Conservation (phyloP, 2,888 invertebrate genomes). For the Drosophila nr. perissopoda region DNA sequence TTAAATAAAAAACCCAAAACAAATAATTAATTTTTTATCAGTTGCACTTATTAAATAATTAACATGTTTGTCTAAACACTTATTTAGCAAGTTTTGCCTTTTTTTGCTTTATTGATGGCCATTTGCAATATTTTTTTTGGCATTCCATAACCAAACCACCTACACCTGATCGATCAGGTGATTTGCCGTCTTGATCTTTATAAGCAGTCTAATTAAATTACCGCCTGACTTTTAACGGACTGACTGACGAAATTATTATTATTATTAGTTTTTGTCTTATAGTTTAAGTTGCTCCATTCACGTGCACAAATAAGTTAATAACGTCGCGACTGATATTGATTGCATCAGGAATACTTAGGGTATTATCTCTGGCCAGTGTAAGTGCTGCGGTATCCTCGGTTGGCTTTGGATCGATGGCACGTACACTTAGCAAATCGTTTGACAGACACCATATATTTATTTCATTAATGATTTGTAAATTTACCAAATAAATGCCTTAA, state of each 20-base stretch:
- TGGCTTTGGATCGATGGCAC: conserved; percentile 37
- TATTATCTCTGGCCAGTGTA: conserved; percentile 51
- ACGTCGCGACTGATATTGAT: conserved; percentile 45
- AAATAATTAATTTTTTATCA: conserved; percentile 64
- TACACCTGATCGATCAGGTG: conserved; percentile 74
- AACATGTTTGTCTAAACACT: conserved; percentile 64
- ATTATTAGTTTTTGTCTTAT: conserved; percentile 45
- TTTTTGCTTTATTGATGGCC: conserved; percentile 30
- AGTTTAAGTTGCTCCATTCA: conserved; percentile 31
- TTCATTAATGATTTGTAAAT: not conserved
- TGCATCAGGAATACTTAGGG: conserved; percentile 40
- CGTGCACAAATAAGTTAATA: conserved; percentile 46
- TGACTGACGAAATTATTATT: conserved; percentile 45
- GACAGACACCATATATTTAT: not conserved
- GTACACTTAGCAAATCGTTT: not conserved
- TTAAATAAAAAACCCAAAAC: conserved; percentile 8
- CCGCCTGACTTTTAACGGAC: conserved; percentile 68
- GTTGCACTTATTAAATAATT: conserved; percentile 71
- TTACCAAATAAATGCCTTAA: not conserved
- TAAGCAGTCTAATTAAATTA: conserved; percentile 74
- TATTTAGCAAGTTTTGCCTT: conserved; percentile 45
- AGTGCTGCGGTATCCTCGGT: not conserved
- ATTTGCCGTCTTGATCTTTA: conserved; percentile 61
- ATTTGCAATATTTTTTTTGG: conserved; percentile 12
- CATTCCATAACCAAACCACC: conserved; percentile 7